These are phyloP conservation scores for Pelecanoides urinatrix DNA, from an alignment of 2,113 vertebrate species.

Conservation along the genomic window DNA sequence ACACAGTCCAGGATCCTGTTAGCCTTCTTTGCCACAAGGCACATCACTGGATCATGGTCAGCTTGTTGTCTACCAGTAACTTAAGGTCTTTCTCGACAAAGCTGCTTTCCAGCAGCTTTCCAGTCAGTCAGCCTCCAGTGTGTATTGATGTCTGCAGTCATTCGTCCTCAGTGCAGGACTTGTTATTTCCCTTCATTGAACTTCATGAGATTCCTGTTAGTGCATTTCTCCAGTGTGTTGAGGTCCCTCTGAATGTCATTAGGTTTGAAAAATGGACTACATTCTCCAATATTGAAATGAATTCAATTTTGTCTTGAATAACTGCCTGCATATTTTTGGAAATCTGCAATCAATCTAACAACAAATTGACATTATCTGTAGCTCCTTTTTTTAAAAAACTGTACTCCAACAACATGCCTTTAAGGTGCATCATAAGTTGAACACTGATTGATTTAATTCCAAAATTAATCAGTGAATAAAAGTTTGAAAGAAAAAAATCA, in stretches of 20 bases:
- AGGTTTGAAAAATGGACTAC: neutral
- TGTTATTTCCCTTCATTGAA: neutral
- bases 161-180: accelerated
- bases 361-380: neutral
- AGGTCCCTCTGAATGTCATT: neutral
- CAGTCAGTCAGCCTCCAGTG: neutral
- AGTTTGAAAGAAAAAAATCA: neutral
- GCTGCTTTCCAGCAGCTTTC: neutral
- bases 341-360: neutral
- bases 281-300: neutral
- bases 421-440: neutral
- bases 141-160: neutral
- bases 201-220: neutral
- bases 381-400: neutral
- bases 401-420: neutral
- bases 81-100: neutral
- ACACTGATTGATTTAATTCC: neutral
- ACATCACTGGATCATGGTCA: neutral
- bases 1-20: neutral
- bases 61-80: neutral
- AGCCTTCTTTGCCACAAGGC: neutral
- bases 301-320: neutral
- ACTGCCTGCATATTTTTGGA: neutral
- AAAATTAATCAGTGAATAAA: conserved; percentile 31
- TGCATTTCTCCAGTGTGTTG: neutral